phyloP scores from a whole-genome alignment of 2,797 vertebrate species.

The Ammospiza maritima region DNA sequence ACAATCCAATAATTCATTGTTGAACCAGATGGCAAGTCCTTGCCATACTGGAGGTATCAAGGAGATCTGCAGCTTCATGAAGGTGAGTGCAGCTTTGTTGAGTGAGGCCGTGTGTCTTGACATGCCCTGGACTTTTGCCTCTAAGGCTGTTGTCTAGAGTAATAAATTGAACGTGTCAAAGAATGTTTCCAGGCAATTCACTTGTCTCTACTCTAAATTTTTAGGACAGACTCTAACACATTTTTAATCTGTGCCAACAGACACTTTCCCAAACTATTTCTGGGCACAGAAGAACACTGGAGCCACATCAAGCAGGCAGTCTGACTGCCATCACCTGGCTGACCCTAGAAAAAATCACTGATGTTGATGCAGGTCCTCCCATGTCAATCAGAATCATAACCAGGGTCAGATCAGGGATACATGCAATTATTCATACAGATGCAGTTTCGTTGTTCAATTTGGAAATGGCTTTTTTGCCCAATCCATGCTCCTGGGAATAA shows the following conservation, averaged over 20 bases:
- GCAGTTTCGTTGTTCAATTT: neutral
- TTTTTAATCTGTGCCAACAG: neutral
- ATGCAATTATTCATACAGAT: neutral
- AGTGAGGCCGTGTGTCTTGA: rapidly evolving
- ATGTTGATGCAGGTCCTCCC: neutral
- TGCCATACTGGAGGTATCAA: neutral
- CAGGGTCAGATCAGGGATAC: rapidly evolving
- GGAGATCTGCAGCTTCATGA: neutral
- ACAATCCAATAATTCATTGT: neutral
- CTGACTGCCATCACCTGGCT: neutral
- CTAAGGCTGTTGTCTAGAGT: neutral
- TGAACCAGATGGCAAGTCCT: neutral
- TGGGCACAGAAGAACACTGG: neutral
- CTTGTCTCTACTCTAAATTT: neutral
- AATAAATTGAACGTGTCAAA: neutral
- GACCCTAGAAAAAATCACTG: neutral
- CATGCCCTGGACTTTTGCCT: neutral
- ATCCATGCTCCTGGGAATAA: neutral
- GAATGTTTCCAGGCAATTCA: neutral
- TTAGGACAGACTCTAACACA: neutral
- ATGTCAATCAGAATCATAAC: rapidly evolving
- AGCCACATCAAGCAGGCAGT: neutral
- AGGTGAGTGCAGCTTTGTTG: neutral
- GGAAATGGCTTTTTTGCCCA: neutral
- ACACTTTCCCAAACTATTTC: neutral